Conservation (phyloP, 2,113 vertebrate species). For the Pelmatolapia mariae region DNA sequence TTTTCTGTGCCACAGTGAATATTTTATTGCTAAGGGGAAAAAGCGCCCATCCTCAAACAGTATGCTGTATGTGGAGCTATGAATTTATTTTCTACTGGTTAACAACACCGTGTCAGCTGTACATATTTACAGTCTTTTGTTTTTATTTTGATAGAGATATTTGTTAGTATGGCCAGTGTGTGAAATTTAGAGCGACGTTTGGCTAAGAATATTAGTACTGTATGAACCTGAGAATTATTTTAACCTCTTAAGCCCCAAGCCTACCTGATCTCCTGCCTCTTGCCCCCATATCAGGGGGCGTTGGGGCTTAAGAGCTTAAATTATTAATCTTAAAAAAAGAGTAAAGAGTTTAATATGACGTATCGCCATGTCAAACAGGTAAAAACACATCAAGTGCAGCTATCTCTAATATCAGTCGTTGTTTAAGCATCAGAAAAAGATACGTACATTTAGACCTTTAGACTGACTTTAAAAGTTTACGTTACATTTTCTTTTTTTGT, state of each 20-base stretch:
- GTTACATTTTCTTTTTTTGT: background rate
- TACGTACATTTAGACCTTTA: background rate
- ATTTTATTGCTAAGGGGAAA: background rate
- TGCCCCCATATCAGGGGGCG: too few species aligned
- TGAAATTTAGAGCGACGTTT: background rate
- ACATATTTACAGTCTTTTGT: background rate
- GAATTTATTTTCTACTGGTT: background rate
- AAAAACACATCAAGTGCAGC: background rate
- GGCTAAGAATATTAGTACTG: background rate
- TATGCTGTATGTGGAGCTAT: background rate
- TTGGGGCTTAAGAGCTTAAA: too few species aligned
- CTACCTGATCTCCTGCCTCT: too few species aligned
- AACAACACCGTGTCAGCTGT: background rate
- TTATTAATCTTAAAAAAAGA: background rate
- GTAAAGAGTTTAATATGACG: rapidly evolving
- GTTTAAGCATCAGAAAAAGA: background rate
- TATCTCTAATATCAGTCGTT: background rate
- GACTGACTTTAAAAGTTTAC: background rate
- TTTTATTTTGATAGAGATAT: background rate
- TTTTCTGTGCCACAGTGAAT: background rate
- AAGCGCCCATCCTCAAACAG: background rate
- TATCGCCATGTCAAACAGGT: background rate
- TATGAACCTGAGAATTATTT: background rate
- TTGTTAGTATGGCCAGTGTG: background rate
- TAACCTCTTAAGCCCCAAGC: too few species aligned